Percentiles rank a stretch among this genome's conserved stretches.
Evolutionary conservation across 2,113 vertebrate species (phyloP).

Genomic region (Stomatorhinus ivindoensis): DNA sequence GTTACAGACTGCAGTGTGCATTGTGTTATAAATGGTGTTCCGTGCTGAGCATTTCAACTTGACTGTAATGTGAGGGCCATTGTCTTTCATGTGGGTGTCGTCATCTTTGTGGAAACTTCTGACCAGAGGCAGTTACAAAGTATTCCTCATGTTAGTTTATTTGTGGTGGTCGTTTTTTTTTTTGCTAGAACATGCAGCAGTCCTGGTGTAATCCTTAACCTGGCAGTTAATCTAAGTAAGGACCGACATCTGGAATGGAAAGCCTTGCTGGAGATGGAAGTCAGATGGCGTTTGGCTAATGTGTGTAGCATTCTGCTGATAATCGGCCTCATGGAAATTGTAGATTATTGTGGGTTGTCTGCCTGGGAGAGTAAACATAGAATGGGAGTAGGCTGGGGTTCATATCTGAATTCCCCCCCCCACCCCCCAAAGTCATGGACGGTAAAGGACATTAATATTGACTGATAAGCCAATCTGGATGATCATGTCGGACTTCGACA

Average conservation of each 20-base stretch:
- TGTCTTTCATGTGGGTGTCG: neutral
- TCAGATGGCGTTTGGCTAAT: neutral
- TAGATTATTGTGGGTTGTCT: neutral
- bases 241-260: neutral
- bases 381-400: neutral
- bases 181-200: neutral
- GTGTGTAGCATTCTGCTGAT: neutral
- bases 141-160: neutral
- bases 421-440: neutral
- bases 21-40: neutral
- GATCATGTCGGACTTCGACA: neutral
- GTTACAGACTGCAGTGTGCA: neutral
- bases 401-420: neutral
- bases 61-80: neutral
- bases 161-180: neutral
- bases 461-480: conserved; percentile 4
- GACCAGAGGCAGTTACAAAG: neutral
- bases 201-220: neutral
- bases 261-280: neutral
- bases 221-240: neutral
- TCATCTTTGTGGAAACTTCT: neutral
- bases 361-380: neutral
- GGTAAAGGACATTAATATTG: conserved; percentile 2
- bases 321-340: neutral
- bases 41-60: neutral